A percentile compares a stretch with the other conserved stretches of the same genome.
These are phyloP conservation scores for Dunckerocampus dactyliophorus DNA, from an alignment of 2,113 vertebrate species.

Conservation along the genomic window DNA sequence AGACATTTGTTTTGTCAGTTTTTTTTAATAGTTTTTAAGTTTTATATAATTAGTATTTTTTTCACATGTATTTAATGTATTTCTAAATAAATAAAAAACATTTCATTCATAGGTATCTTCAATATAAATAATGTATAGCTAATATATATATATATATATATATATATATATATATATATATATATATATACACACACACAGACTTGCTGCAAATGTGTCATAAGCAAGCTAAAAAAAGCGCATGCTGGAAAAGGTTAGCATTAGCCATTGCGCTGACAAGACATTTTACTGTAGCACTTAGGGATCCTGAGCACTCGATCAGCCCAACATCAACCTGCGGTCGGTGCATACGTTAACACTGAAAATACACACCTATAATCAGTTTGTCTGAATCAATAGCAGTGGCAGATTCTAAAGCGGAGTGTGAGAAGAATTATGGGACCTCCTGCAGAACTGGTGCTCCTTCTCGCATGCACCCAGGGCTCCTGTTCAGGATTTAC, in stretches of 20 bases:
- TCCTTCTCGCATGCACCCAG: conserved; percentile 22
- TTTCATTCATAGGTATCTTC: too few species aligned
- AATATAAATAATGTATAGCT: too few species aligned
- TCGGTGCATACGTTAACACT: conserved; percentile 26
- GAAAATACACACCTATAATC: conserved; percentile 36
- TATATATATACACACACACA: too few species aligned
- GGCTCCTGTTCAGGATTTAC: too few species aligned
- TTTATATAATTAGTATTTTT: too few species aligned
- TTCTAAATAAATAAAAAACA: too few species aligned
- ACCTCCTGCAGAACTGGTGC: conserved; percentile 7
- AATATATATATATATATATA: too few species aligned
- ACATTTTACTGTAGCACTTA: conserved; percentile 29
- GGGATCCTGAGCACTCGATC: conserved; percentile 27
- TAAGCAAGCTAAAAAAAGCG: not conserved
- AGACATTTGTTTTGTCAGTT: too few species aligned
- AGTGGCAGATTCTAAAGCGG: conserved; percentile 3
- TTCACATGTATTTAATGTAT: too few species aligned
- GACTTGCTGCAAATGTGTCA: too few species aligned
- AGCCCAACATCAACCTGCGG: not conserved
- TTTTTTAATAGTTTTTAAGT: too few species aligned
- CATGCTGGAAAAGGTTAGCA: conserved; percentile 4
- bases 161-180: too few species aligned
- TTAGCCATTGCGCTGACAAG: conserved; percentile 9
- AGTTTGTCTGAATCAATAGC: conserved; percentile 33
- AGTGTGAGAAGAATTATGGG: not conserved